Base-by-base conservation (phyloP, 2,888 invertebrate species). In the Pyrgus malvae region DNA sequence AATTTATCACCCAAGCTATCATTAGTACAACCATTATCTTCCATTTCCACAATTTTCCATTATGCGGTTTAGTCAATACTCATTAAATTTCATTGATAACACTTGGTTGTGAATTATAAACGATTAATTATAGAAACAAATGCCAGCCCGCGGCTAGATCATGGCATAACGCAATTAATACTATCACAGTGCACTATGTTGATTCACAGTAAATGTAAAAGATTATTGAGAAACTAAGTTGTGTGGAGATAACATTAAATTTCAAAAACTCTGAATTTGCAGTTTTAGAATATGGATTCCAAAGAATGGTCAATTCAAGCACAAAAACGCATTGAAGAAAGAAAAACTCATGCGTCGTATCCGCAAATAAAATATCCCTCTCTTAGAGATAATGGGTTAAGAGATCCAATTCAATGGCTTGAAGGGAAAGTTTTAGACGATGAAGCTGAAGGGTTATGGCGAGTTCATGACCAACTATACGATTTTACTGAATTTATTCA, bases 401-500 rank as follows among this genome's bases (percentile, higher is more conserved):
- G 64, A 57, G 78, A 84, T 57, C 73, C 83, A 0, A 60, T 75
- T n/a, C 81, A 83, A 63, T 96, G 95, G 94, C 72, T 95, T 9
- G 77, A 88, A 16, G 93, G 93, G 0, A 94, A 94, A 68, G 89
- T 88, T 7, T 73, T 86, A 62, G 93, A 94, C 59, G 95, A 95
- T 64, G 93, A 93, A 0, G 94, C 95, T 0, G 94, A 95, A 78
- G 93, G 92, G 2, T 77, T 95, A 2, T 96, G 96, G 96, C 91
- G 96, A 55, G 91, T 96, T 25, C 91, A 94, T 58, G 91, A 96
- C 75, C 89, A 90, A 31, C 83, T 99, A 5, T 99, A 98, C 76
- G 97, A 99, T 81, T 91, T 99, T 17, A 93, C 93, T 0, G 91
- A 91, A 12, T 99, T 97, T 74, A 88, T 96, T 6, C 83, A 93